Evolutionary conservation across 2,797 vertebrate species (phyloP), one percentile per base, ranked within the genome.

Genomic region (Rhinella marina): DNA sequence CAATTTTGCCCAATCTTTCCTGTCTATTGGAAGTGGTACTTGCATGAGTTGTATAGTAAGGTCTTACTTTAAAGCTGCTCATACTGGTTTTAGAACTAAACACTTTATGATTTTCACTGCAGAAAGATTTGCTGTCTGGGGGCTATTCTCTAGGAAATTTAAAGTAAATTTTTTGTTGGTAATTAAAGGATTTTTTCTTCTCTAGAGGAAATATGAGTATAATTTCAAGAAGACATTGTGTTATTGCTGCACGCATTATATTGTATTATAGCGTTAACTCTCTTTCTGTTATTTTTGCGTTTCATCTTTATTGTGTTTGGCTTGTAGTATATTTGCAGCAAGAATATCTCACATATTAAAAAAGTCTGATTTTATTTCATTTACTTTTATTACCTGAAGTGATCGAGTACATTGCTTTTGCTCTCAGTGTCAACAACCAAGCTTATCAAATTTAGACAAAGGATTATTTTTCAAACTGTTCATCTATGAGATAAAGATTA

Each of bases 361-460:
- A 52, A 84, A 32, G 48, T 72, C 14, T 32, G 82, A 84, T 84
- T 72, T 84, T 84, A 84, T 84, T 79, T 79, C 27, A 59, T 79
- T 79, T 79, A 79, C 52, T 79, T 79, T 56, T 79, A 79, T 79
- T 57, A 79, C 25, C 77, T 79, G 77, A 57, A 77, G 52, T 57
- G 77, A 79, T 79, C 5, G 77, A 79, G 77, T 79, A 59, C 52
- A 57, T 57, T 32, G 52, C 25, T 78, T 78, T 57, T 79, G 54
- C 54, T 57, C 14, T 57, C 77, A 79, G 77, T 56, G 52, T 79
- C 52, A 57, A 79, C 77, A 79, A 59, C 52, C 17, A 16, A 79
- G 52, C 25, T 79, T 79, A 79, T 79, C 52, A 79, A 79, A 79
- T 79, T 79, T 79, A 79, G 54, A 79, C 77, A 79, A 79, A 56